Conservation (phyloP, 2,888 invertebrate genomes). For the Hyposoter didymator region DNA sequence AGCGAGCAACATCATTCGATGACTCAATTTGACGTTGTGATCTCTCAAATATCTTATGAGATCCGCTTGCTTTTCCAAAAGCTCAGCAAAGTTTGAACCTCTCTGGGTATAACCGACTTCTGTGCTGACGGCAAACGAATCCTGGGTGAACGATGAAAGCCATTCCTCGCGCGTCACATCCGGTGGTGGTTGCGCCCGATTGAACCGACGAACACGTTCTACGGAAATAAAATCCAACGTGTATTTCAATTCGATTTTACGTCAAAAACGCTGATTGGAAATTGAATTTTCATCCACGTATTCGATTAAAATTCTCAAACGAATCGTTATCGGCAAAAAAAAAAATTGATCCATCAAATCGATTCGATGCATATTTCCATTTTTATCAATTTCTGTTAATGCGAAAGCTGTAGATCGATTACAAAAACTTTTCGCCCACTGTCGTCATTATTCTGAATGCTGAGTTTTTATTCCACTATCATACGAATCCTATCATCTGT, state of each 20-base stretch:
- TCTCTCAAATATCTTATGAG: constrained; percentile 89
- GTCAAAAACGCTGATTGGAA: no score
- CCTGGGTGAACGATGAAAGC: constrained; percentile 85
- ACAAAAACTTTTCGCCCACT: no score
- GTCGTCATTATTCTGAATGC: no score
- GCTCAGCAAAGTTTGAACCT: constrained; percentile 83
- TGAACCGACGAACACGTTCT: constrained; percentile 88
- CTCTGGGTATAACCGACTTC: constrained; percentile 85
- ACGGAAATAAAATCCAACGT: constrained; percentile 9
- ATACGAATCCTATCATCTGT: no score
- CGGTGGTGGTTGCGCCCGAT: constrained; percentile 86
- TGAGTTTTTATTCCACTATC: no score
- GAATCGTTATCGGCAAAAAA: no score
- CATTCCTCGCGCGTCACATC: constrained; percentile 88
- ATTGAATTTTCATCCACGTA: no score
- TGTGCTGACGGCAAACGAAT: constrained; percentile 84
- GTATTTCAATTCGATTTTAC: neutral
- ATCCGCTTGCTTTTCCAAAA: constrained; percentile 90
- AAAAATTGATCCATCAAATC: no score
- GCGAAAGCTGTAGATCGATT: no score
- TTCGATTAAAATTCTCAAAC: no score
- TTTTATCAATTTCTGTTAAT: no score
- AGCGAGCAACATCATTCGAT: constrained; percentile 86
- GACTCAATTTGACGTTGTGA: constrained; percentile 88
- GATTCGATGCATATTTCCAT: no score